Conservation (phyloP, 2,113 vertebrate species). For the Sprattus sprattus region DNA sequence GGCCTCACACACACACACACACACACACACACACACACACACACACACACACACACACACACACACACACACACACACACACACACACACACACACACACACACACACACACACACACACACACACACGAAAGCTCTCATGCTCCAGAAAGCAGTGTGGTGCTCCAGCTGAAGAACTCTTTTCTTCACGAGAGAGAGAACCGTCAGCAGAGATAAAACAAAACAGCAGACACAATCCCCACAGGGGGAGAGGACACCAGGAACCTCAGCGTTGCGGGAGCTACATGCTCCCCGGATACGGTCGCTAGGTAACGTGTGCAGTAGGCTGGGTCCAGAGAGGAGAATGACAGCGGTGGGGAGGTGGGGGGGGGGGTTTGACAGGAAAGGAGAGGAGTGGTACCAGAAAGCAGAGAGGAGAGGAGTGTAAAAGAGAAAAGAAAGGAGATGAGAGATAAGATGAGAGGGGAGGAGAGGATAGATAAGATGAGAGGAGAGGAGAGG, state of each 20-base stretch:
- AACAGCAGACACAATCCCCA: slow-evolving; percentile 51
- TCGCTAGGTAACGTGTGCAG: slow-evolving; percentile 68
- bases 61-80: slow-evolving; percentile 17
- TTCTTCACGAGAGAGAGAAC: too few species aligned
- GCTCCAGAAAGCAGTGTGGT: too few species aligned
- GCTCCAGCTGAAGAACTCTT: too few species aligned
- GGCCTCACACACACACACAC: neutral
- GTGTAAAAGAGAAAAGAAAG: slow-evolving; percentile 61
- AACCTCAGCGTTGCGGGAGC: slow-evolving; percentile 45
- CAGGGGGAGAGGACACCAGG: slow-evolving; percentile 45
- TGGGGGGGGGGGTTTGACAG: slow-evolving; percentile 22
- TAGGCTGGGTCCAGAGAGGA: slow-evolving; percentile 41
- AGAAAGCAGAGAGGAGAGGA: slow-evolving; percentile 45
- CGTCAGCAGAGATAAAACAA: slow-evolving; percentile 20
- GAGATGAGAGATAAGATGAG: too few species aligned
- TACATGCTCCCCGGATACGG: slow-evolving; percentile 58
- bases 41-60: slow-evolving; percentile 51
- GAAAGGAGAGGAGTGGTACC: neutral
- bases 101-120: slow-evolving; percentile 55
- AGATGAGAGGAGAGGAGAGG: neutral
- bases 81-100: neutral
- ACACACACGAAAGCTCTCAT: neutral
- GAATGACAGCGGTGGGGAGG: slow-evolving; percentile 18
- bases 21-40: neutral
- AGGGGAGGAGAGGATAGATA: slow-evolving; percentile 27